Base-by-base conservation (phyloP, 2,888 invertebrate species). In the Zeuzera pyrina region DNA sequence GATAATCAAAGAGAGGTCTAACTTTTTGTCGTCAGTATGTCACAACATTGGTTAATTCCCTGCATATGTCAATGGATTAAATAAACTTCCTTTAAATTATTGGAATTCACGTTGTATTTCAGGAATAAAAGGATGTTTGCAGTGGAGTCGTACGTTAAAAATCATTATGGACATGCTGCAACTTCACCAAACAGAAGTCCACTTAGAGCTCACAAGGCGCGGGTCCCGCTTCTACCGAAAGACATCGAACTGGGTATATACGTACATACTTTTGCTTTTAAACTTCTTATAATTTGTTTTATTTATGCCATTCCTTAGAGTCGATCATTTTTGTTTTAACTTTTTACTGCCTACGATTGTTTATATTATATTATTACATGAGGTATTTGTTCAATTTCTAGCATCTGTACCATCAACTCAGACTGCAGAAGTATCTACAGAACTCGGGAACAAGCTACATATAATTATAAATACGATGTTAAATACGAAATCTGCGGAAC, bases 131-230 rank as follows among this genome's bases (percentile, higher is more conserved):
- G 66, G 42, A 65, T 64, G 58, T 59, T 57, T 33, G 58, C 58
- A n/a, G 63, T 66, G 33, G 72, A 70, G 42, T 53, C 67, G n/a
- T 65, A 72, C 48, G 52, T 68, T 26, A 67, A 64, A 37, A 58
- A 37, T 43, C 65, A 66, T 39, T 69, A 56, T 44, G 60, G 63
- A 22, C 47, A 45, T 15, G 13, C 35, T 27, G 19, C 43, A 19
- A 19, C 34, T n/a, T 33, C 45, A 8, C 34, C 36, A 23, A 31
- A 26, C 29, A 46, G 50, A 15, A 36, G 30, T 12, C 30, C 36
- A 31, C 43, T 36, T 12, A 41, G 35, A 32, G 49, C 41, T 15
- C 45, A 47, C 12, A 57, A 51, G 37, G 22, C 66, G 6, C 59
- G 69, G 12, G 57, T 56, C 8, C 70, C 72, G 27, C 52, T 68